These are phyloP conservation scores for Drosophila carrolli DNA, from an alignment of 1,140 invertebrate species.

Conservation along the genomic window DNA sequence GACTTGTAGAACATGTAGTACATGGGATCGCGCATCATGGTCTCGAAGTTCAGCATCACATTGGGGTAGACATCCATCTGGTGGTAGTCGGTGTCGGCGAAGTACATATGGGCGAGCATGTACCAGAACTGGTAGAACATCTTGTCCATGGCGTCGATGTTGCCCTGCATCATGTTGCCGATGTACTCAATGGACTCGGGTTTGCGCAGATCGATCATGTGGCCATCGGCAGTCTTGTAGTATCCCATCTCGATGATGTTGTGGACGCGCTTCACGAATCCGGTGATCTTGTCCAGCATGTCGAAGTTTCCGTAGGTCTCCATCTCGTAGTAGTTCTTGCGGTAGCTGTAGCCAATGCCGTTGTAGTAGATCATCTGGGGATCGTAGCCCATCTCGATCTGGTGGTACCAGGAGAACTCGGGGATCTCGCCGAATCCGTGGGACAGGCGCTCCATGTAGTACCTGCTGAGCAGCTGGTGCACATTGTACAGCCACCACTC, in stretches of 20 bases:
- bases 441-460: constrained; percentile 88
- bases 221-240: constrained; percentile 86
- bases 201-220: constrained; percentile 78
- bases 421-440: constrained; percentile 87
- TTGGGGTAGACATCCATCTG: constrained; percentile 84
- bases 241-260: constrained; percentile 88
- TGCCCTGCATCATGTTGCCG: constrained; percentile 10
- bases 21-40: constrained; percentile 87
- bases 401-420: constrained; percentile 86
- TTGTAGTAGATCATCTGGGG: constrained; percentile 15
- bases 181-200: constrained; percentile 85
- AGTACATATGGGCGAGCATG: constrained; percentile 69
- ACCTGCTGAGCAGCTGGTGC: constrained; percentile 86
- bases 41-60: constrained; percentile 86
- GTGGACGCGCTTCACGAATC: constrained; percentile 87
- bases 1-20: constrained; percentile 88
- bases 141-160: constrained; percentile 12
- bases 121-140: constrained; percentile 85
- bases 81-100: constrained; percentile 70
- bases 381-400: constrained; percentile 66
- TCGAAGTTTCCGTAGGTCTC: constrained; percentile 87
- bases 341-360: constrained; percentile 13
- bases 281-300: constrained; percentile 85
- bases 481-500: constrained; percentile 13
- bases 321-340: constrained; percentile 83